Conservation (phyloP, 2,888 invertebrate species). For the Mactromeris polynyma region DNA sequence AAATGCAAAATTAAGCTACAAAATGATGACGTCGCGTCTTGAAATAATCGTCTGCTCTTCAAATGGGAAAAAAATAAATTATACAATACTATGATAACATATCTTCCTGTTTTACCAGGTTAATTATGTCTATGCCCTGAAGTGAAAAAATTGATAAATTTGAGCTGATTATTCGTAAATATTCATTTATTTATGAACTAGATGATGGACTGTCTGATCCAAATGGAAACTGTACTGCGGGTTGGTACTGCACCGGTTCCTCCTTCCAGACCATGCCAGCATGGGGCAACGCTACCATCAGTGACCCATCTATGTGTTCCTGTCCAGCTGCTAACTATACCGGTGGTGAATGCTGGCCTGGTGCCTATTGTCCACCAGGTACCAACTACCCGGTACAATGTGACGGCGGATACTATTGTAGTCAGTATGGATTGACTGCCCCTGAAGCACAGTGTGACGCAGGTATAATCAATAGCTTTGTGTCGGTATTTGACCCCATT, state of each 20-base stretch:
- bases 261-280: slow-evolving; percentile 81
- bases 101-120: too few relatives aligned
- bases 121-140: too few relatives aligned
- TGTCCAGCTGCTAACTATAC: slow-evolving; percentile 84
- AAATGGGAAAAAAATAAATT: too few relatives aligned
- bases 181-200: slow-evolving; percentile 51
- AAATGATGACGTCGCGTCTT: too few relatives aligned
- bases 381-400: slow-evolving; percentile 82
- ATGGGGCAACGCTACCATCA: slow-evolving; percentile 75
- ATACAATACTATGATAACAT: too few relatives aligned
- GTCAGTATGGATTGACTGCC: slow-evolving; percentile 75
- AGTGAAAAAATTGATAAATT: too few relatives aligned
- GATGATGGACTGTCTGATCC: slow-evolving; percentile 82
- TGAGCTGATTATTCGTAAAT: too few relatives aligned
- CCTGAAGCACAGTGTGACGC: slow-evolving; percentile 83
- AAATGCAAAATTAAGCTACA: too few relatives aligned
- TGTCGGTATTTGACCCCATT: too few relatives aligned
- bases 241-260: slow-evolving; percentile 85
- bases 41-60: too few relatives aligned
- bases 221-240: slow-evolving; percentile 83
- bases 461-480: slow-evolving; percentile 34
- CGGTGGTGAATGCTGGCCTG: slow-evolving; percentile 85
- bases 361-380: slow-evolving; percentile 84
- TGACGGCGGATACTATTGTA: slow-evolving; percentile 83
- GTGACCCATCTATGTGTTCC: slow-evolving; percentile 76